These are phyloP conservation scores for Apodemus speciosus DNA, from an alignment of 2,113 vertebrate species.

Conservation along the genomic window DNA sequence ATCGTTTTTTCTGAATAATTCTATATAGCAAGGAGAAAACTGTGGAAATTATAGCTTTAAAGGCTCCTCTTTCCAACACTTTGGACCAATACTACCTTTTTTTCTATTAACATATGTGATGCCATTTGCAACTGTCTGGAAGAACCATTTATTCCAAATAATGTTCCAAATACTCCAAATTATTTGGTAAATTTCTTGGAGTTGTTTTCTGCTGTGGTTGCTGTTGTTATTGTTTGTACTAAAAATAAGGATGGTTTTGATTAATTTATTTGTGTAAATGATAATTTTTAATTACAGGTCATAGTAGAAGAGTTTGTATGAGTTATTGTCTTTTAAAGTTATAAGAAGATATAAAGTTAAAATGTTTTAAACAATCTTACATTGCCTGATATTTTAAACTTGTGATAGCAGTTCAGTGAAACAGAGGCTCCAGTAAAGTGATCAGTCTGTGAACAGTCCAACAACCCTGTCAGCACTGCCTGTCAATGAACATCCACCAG, in stretches of 20 bases:
- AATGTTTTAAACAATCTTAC: conserved; percentile 79
- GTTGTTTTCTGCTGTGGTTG: conserved; percentile 69
- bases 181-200: conserved; percentile 76
- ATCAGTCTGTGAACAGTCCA: conserved; percentile 81
- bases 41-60: conserved; percentile 74
- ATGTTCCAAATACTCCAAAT: no score
- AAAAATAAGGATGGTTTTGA: not conserved
- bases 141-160: conserved; percentile 74
- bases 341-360: conserved; percentile 72
- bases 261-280: conserved; percentile 77
- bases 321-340: conserved; percentile 57
- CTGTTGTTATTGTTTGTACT: conserved; percentile 28
- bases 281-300: conserved; percentile 75
- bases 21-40: conserved; percentile 72
- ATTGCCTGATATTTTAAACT: conserved; percentile 80
- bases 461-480: conserved; percentile 78
- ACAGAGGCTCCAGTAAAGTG: conserved; percentile 78
- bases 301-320: not conserved
- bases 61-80: conserved; percentile 80
- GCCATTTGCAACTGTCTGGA: conserved; percentile 78
- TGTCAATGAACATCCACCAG: conserved; percentile 82
- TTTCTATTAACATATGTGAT: conserved; percentile 81
- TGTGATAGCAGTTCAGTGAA: conserved; percentile 81
- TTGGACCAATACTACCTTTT: conserved; percentile 75
- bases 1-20: conserved; percentile 84